A percentile compares a stretch with the other conserved stretches of the same genome.
phyloP scores from a whole-genome alignment of 2,888 invertebrate species.

The Xiphydria camelus region DNA sequence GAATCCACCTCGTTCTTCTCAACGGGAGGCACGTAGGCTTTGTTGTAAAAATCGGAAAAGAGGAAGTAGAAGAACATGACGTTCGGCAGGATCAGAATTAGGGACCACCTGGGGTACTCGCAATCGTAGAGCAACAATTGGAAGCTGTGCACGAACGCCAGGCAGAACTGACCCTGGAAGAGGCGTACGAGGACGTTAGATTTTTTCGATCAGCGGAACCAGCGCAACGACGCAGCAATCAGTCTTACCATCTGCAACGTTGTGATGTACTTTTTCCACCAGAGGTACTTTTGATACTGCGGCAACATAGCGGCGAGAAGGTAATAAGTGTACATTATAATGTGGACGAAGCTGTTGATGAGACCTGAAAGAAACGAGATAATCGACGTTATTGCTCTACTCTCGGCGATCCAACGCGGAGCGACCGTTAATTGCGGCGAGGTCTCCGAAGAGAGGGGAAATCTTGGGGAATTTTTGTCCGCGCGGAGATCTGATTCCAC shows the following conservation, averaged over 20 bases:
- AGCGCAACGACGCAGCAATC: neutral
- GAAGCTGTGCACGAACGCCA: conserved; percentile 83
- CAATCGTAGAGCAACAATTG: conserved; percentile 86
- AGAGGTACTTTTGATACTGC: conserved; percentile 81
- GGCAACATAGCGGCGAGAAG: conserved; percentile 88
- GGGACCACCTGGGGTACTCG: conserved; percentile 83
- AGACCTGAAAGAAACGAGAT: conserved; percentile 64
- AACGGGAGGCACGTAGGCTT: conserved; percentile 70
- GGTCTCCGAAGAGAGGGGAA: neutral
- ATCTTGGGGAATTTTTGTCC: no score
- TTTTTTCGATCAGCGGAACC: conserved; percentile 2
- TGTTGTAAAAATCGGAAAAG: conserved; percentile 89
- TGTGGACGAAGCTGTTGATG: conserved; percentile 92
- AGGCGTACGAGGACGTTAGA: no score
- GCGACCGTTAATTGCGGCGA: neutral
- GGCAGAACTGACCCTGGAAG: conserved; percentile 85
- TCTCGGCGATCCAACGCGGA: neutral
- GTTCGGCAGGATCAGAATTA: conserved; percentile 84
- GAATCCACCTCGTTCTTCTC: conserved; percentile 6
- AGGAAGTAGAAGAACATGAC: conserved; percentile 91
- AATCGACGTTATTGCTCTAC: neutral
- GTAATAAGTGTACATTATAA: conserved; percentile 93
- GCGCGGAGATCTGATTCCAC: no score
- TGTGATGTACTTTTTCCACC: conserved; percentile 94
- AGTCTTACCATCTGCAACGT: conserved; percentile 82